These are phyloP conservation scores for Galaxea fascicularis DNA, from an alignment of 92 coral and sea anemone species.

Conservation along the genomic window DNA sequence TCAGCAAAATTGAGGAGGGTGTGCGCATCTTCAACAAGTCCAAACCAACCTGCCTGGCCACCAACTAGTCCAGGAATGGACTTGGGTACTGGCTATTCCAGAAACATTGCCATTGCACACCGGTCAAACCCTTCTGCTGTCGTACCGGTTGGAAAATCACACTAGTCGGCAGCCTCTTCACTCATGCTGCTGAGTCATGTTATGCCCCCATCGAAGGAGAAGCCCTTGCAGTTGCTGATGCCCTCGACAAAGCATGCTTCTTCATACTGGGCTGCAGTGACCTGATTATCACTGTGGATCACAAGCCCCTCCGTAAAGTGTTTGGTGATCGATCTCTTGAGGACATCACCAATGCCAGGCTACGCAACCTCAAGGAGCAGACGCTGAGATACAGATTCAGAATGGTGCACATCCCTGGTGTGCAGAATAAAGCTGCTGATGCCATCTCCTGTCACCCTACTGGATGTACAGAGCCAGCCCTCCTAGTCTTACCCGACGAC, in stretches of 20 bases:
- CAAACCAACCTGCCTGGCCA: conserved; percentile 68
- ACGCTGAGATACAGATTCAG: conserved; percentile 49
- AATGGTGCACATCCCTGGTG: conserved; percentile 65
- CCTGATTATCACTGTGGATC: conserved; percentile 68
- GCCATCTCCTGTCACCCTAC: conserved; percentile 69
- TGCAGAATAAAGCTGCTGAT: conserved; percentile 62
- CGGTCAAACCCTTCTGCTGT: conserved; percentile 67
- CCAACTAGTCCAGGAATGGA: conserved; percentile 61
- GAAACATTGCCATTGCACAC: conserved; percentile 59
- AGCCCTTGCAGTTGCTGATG: conserved; percentile 64
- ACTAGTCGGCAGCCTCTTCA: conserved; percentile 73
- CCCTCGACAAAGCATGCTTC: conserved; percentile 62
- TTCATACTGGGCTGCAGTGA: conserved; percentile 55
- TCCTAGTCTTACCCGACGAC: conserved; percentile 47
- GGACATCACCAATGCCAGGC: conserved; percentile 62
- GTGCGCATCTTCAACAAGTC: conserved; percentile 60
- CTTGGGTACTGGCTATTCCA: conserved; percentile 65
- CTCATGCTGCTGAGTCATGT: conserved; percentile 66
- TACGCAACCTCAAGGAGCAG: conserved; percentile 69
- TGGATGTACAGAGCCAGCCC: conserved; percentile 45
- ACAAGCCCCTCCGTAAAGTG: conserved; percentile 66
- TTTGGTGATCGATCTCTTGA: conserved; percentile 58
- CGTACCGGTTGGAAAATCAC: conserved; percentile 73
- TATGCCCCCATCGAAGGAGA: conserved; percentile 73
- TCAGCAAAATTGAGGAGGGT: conserved; percentile 51